phyloP scores from a whole-genome alignment of 2,888 invertebrate species.

The Agrotis puta region DNA sequence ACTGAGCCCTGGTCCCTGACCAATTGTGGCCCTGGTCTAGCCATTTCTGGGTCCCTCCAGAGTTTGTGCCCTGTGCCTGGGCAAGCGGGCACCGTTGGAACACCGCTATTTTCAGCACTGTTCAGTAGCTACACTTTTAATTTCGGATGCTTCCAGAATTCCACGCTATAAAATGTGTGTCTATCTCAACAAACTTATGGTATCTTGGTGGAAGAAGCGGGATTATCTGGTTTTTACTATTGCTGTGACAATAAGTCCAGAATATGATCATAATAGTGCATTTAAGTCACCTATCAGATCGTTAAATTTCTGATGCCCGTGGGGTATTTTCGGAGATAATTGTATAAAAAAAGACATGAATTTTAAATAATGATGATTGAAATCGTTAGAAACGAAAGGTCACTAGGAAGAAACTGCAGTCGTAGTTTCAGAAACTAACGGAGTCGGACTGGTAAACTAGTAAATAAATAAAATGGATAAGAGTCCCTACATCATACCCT shows the following conservation, averaged over 20 bases:
- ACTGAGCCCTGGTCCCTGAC: no score
- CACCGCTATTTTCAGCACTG: no score
- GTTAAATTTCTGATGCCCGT: no score
- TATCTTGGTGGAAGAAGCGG: no score
- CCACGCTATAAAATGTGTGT: not conserved
- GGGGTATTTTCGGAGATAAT: no score
- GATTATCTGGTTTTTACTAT: not conserved
- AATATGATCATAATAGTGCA: not conserved
- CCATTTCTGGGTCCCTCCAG: no score
- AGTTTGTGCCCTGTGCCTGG: no score
- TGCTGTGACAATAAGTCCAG: not conserved
- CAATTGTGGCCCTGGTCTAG: no score
- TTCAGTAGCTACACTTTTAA: slow-evolving; percentile 2
- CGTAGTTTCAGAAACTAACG: slow-evolving; percentile 42
- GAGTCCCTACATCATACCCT: slow-evolving; percentile 65
- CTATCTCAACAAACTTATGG: no score
- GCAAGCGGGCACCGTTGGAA: no score
- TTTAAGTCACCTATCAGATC: no score
- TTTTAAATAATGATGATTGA: not conserved
- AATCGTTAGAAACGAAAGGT: slow-evolving; percentile 16
- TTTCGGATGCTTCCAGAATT: not conserved
- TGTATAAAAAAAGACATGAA: no score
- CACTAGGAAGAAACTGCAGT: slow-evolving; percentile 30
- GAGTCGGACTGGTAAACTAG: slow-evolving; percentile 36
- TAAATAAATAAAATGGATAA: slow-evolving; percentile 64